Evolutionary conservation across 2,888 invertebrate species (phyloP), one percentile per base, ranked within the genome.

Genomic region (Drosophila acutilabella): DNA sequence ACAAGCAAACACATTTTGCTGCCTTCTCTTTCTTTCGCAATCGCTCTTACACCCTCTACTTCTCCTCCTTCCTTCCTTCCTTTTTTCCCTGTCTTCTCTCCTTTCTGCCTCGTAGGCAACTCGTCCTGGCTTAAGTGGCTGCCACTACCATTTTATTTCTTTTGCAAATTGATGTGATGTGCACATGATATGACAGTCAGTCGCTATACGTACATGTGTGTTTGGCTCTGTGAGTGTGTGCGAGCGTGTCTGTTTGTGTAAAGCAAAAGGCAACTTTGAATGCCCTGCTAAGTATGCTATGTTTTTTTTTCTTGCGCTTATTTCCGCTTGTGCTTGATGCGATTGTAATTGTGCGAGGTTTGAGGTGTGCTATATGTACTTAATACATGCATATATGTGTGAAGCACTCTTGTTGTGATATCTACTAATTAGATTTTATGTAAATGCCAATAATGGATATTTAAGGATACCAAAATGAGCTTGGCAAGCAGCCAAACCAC

Each of bases 121-220:
- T 56, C 44, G 65, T 58, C 40, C 60, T 70, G 73, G 58, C 68
- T 78, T 80, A 80, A 81, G 76, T 81, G 81, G 81, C 81, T 80
- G 78, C 78, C 77, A 74, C 69, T 76, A 70, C 81, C 81, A 81
- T 81, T 80, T 78, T 81, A 78, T 80, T 78, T 80, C 72, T 78
- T 73, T 69, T 59, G 74, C 80, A 80, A 80, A 78, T 80, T 80
- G 80, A 81, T 80, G 81, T 73, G 80, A 81, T 81, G 81, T 78
- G 80, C 78, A 80, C 80, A 80, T 80, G 80, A 80, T 81, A 81
- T 80, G 81, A 78, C 78, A 77, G 65, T 38, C 56, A 23, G 16
- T 41, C 38, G 20, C 47, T 47, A 45, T 51, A 40, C 18, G 23
- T 41, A 7, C 10, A 33, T 18, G 41, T 6, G n/a, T 41, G 20